Evolutionary conservation across 2,113 vertebrate genomes (phyloP).

Genomic region (Uropsilus gracilis): DNA sequence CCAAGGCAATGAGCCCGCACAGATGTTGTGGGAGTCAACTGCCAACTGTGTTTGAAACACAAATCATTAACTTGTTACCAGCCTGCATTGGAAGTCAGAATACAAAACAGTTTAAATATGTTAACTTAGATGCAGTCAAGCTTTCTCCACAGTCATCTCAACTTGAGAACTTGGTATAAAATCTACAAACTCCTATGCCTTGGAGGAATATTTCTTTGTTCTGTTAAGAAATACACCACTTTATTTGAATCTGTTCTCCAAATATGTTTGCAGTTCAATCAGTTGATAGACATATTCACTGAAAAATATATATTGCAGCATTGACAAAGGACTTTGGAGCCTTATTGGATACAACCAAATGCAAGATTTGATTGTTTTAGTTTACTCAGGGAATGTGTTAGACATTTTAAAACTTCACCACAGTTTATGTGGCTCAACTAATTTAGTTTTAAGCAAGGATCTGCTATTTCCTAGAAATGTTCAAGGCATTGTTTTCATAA

Average conservation of each 20-base stretch:
- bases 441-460: neutral
- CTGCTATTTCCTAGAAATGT: neutral
- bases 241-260: neutral
- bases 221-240: conserved; percentile 2
- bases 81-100: conserved; percentile 35
- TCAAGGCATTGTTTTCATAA: neutral
- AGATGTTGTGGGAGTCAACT: conserved; percentile 66
- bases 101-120: conserved; percentile 62
- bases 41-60: conserved; percentile 63
- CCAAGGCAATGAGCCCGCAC: conserved; percentile 56
- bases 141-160: conserved; percentile 38
- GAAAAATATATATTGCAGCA: neutral
- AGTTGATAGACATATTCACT: neutral
- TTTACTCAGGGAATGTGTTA: neutral
- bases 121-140: conserved; percentile 30
- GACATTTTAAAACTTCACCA: neutral
- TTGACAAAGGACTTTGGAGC: neutral
- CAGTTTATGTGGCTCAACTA: neutral
- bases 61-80: conserved; percentile 76
- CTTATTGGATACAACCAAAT: neutral
- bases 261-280: neutral
- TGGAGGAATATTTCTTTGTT: conserved; percentile 36
- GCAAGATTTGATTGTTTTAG: neutral
- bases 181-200: conserved; percentile 13
- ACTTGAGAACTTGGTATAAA: conserved; percentile 40